Evolutionary conservation across 2,888 invertebrate species (phyloP), one percentile per base, ranked within the genome.

Genomic region (Chelonus formosanus): DNA sequence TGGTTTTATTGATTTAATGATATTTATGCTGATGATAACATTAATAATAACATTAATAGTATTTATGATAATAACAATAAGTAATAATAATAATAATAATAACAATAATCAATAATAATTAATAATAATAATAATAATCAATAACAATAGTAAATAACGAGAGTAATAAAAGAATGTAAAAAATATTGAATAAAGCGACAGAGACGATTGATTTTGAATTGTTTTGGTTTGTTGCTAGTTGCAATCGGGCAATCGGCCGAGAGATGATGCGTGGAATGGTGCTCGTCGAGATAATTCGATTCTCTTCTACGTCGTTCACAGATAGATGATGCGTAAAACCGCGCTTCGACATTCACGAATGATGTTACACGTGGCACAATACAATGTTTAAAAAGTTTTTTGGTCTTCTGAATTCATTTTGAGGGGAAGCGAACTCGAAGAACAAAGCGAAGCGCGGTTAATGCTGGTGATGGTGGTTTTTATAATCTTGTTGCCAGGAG

Each of bases 221-320:
- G 58, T 5, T 60, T 53, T 6, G 20, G 58, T 10, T 53, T 20
- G 55, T 58, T 65, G 54, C 44, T 36, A 44, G 65, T 57, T 67
- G 54, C 59, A 67, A 65, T 65, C 59, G 59, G 68, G 60, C 67
- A 68, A 68, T 68, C 64, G 54, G 69, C 69, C 69, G 63, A 70
- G 60, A 67, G 20, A 20, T 48, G 65, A 53, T 64, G 63, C 55
- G 59, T 67, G 63, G 65, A 36, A 50, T 52, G 60, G 63, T 57
- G 55, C 57, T 63, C 35, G 50, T 56, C 34, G 63, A 56, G 34
- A 57, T 54, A 45, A 43, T 63, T 31, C 50, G 47, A 52, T 56
- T 57, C 10, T 63, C 32, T 52, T 56, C 6, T 31, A 52, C 8
- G 48, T 58, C 52, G 60, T 40, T 31, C n/a, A 50, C 60, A 60